Conservation (phyloP, 2,113 vertebrate species). For the Hepsetus odoe region DNA sequence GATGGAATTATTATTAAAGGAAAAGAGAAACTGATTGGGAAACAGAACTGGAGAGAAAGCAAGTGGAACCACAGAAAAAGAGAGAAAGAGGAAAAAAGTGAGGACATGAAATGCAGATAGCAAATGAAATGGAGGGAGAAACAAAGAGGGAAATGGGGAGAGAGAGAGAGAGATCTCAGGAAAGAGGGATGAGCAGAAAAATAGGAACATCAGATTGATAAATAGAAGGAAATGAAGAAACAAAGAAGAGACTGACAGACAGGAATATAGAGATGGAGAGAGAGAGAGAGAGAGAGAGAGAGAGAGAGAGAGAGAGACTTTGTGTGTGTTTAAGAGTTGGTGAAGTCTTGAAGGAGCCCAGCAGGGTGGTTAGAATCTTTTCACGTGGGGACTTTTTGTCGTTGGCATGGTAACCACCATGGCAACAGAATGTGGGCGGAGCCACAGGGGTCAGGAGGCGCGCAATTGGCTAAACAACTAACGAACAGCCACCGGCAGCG, state of each 20-base stretch:
- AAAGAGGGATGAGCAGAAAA: no score
- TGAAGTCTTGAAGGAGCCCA: constrained; percentile 38
- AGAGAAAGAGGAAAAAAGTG: no score
- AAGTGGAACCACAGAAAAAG: neutral
- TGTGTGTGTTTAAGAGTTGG: constrained; percentile 1
- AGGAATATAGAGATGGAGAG: neutral
- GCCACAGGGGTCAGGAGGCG: constrained; percentile 8
- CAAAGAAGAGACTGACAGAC: neutral
- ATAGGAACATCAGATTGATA: neutral
- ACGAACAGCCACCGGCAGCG: constrained; percentile 44
- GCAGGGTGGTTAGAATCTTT: constrained; percentile 33
- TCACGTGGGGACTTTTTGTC: constrained; percentile 39
- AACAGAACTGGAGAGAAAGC: no score
- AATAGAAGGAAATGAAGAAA: neutral
- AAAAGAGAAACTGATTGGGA: no score
- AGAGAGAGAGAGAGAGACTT: neutral
- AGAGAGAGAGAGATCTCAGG: neutral
- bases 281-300: neutral
- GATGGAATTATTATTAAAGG: no score
- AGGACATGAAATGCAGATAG: no score
- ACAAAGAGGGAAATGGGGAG: constrained; percentile 29
- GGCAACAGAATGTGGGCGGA: constrained; percentile 54
- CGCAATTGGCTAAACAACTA: constrained; percentile 41
- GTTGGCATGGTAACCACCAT: constrained; percentile 50
- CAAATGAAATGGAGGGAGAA: constrained; percentile 21